Evolutionary conservation across 1,140 invertebrate species (phyloP).

Genomic region (Papilio xuthus): DNA sequence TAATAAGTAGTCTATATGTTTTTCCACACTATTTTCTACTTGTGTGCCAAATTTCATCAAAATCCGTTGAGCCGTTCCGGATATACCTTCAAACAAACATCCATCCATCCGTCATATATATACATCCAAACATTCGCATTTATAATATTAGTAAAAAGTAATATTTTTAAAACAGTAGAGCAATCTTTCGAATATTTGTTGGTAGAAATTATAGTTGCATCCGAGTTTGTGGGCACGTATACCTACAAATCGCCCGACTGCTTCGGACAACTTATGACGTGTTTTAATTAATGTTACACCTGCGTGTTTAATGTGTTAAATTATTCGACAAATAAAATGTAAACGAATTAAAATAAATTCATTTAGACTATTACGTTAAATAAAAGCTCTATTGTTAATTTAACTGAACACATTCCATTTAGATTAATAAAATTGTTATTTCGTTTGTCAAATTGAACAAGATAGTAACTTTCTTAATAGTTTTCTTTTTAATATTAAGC

Average conservation of each 20-base stretch:
- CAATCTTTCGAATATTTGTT: constrained; percentile 21
- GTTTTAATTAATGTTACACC: constrained; percentile 37
- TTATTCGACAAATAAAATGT: background rate
- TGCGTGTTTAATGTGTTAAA: constrained; percentile 2
- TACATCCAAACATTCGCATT: too few relatives aligned
- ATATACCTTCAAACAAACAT: too few relatives aligned
- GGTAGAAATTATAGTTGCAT: constrained; percentile 2
- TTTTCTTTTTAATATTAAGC: too few relatives aligned
- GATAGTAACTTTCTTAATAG: too few relatives aligned
- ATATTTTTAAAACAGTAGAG: constrained; percentile 38
- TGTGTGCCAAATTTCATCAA: too few relatives aligned
- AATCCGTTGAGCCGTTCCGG: too few relatives aligned
- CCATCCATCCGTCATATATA: too few relatives aligned
- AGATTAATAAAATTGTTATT: too few relatives aligned
- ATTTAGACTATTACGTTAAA: background rate
- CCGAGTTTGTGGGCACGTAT: constrained; percentile 25
- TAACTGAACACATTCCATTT: background rate
- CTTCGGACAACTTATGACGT: constrained; percentile 59
- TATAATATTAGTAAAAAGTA: too few relatives aligned
- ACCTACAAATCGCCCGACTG: constrained; percentile 59
- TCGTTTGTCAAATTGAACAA: too few relatives aligned
- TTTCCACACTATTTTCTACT: too few relatives aligned
- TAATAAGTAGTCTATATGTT: too few relatives aligned
- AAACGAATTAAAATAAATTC: background rate
- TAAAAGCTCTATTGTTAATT: background rate